phyloP scores from a whole-genome alignment of 2,888 invertebrate species.

The Smittia aterrima region DNA sequence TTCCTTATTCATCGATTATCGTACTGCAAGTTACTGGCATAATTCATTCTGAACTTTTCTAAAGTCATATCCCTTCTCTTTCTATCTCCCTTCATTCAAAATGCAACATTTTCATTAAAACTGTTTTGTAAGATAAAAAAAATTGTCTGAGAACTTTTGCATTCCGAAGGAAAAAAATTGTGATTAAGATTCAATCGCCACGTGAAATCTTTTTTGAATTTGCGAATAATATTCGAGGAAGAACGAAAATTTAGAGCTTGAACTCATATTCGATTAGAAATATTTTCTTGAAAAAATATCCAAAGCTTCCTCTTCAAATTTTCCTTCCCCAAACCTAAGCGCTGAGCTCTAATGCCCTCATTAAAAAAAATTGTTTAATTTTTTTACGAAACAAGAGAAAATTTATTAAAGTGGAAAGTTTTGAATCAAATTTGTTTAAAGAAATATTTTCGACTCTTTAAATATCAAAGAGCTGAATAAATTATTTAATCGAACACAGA shows the following conservation, averaged over 20 bases:
- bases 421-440: neutral
- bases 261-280: too few relatives aligned
- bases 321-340: too few relatives aligned
- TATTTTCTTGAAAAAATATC: too few relatives aligned
- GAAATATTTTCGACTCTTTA: neutral
- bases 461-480: slow-evolving; percentile 10
- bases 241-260: too few relatives aligned
- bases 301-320: too few relatives aligned
- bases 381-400: neutral
- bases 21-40: neutral
- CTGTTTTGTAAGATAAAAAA: too few relatives aligned
- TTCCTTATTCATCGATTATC: neutral
- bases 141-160: too few relatives aligned
- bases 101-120: neutral
- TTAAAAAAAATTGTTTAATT: neutral
- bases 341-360: too few relatives aligned
- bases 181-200: too few relatives aligned
- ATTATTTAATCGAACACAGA: slow-evolving; percentile 20
- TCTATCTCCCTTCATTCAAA: neutral
- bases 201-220: too few relatives aligned
- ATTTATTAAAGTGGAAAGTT: neutral
- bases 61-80: neutral
- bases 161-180: too few relatives aligned
- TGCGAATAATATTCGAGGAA: too few relatives aligned
- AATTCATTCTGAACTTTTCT: neutral